Evolutionary conservation across 2,797 vertebrate species (phyloP).

Genomic region (Trichosurus vulpecula): DNA sequence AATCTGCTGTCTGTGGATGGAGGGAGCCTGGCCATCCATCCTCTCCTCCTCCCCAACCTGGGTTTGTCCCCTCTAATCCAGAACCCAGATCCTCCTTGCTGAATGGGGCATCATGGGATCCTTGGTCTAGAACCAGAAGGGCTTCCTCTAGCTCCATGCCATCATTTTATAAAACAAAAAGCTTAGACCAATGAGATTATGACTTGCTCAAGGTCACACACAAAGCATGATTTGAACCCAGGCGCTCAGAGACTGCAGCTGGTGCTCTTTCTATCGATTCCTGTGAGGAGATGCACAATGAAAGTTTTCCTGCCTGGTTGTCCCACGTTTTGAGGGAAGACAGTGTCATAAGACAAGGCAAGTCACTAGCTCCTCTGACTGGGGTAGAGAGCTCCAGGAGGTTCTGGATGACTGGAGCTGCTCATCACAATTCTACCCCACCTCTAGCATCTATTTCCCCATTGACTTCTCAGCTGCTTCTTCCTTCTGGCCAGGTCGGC

Average conservation of each 20-base stretch:
- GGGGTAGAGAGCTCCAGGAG: not conserved
- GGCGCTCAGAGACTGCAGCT: not conserved
- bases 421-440: no score
- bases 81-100: not conserved
- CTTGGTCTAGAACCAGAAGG: not conserved
- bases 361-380: not conserved
- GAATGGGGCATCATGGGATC: not conserved
- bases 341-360: not conserved
- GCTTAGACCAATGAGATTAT: not conserved
- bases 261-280: not conserved
- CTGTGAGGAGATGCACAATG: not conserved
- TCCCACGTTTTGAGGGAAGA: not conserved
- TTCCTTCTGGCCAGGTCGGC: not conserved
- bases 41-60: not conserved
- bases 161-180: not conserved
- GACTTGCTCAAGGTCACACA: not conserved
- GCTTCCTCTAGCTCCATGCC: not conserved
- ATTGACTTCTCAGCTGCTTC: not conserved
- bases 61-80: not conserved
- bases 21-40: no score
- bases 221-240: constrained; percentile 2
- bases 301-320: not conserved
- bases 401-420: not conserved
- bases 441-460: not conserved
- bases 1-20: no score